phyloP scores from a whole-genome alignment of 2,888 invertebrate genomes.

The Nipponacmea schrenckii region DNA sequence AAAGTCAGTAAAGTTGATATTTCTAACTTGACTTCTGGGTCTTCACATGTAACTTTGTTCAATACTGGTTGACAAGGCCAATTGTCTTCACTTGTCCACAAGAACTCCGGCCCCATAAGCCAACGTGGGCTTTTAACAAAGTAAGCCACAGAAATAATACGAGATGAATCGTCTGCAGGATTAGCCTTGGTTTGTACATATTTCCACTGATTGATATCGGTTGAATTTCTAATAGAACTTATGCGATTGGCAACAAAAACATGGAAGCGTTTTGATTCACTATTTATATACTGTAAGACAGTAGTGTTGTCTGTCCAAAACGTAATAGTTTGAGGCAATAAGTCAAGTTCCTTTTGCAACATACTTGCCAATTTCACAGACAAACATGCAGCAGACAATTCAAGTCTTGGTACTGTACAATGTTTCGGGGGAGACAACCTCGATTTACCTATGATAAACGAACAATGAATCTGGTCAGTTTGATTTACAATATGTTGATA shows the following conservation, averaged over 20 bases:
- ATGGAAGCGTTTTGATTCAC: slow-evolving; percentile 14
- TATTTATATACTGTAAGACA: slow-evolving; percentile 12
- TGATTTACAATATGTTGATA: slow-evolving; percentile 4
- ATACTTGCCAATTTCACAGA: not conserved
- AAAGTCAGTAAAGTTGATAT: not conserved
- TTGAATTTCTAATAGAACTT: not conserved
- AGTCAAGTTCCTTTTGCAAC: slow-evolving; percentile 2
- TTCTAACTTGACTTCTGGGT: slow-evolving; percentile 13
- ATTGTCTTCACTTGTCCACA: slow-evolving; percentile 7
- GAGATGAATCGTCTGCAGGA: slow-evolving; percentile 8
- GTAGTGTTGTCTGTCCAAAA: slow-evolving; percentile 16
- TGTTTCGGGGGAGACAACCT: slow-evolving; percentile 15
- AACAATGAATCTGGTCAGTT: slow-evolving; percentile 8
- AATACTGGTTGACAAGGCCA: slow-evolving; percentile 12
- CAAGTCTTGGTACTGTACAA: slow-evolving; percentile 16
- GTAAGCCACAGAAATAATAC: not conserved
- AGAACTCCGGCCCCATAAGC: slow-evolving; percentile 18
- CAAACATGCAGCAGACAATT: slow-evolving; percentile 15
- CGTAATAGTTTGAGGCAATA: not conserved
- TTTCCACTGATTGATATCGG: not conserved
- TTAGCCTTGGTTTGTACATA: not conserved
- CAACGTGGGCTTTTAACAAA: slow-evolving; percentile 10
- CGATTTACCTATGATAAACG: slow-evolving; percentile 16
- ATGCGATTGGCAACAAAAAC: slow-evolving; percentile 18
- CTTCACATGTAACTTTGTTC: not conserved